Percentiles rank a stretch among this genome's conserved stretches.
Conservation (phyloP, 23 tunicate species). For the Aplidium turbinatum region DNA sequence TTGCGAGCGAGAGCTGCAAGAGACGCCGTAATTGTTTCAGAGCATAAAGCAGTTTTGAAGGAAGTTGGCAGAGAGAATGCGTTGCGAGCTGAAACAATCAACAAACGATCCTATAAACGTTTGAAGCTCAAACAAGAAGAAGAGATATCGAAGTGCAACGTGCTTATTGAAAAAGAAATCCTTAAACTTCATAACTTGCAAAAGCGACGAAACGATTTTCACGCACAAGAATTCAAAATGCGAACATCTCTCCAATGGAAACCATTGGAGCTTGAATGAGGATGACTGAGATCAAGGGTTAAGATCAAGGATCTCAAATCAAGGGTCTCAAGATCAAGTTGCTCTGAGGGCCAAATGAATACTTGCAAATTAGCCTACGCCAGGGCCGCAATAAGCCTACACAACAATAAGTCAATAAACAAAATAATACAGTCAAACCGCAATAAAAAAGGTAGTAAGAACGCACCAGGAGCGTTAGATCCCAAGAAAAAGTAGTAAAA, state of each 20-base stretch:
- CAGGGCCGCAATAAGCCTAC: too few relatives aligned
- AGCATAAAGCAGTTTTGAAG: neutral
- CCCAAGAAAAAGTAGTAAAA: too few relatives aligned
- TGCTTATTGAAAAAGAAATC: slow-evolving; percentile 4
- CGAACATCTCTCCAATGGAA: neutral
- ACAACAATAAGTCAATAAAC: too few relatives aligned
- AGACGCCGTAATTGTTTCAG: neutral
- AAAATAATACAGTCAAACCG: too few relatives aligned
- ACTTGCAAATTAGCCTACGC: too few relatives aligned
- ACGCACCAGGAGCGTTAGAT: too few relatives aligned
- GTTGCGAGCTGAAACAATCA: neutral
- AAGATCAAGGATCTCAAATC: too few relatives aligned
- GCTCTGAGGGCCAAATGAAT: too few relatives aligned
- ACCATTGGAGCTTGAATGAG: too few relatives aligned
- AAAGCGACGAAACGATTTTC: neutral
- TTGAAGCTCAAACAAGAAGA: neutral
- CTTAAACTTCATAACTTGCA: neutral
- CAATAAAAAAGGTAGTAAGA: too few relatives aligned
- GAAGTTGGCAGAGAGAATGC: neutral
- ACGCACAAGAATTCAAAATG: neutral
- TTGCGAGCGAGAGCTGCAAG: neutral
- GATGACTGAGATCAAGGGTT: too few relatives aligned
- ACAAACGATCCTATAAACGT: neutral
- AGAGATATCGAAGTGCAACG: neutral
- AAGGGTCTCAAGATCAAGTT: too few relatives aligned